These are phyloP conservation scores for Anabas testudineus DNA, from an alignment of 2,797 vertebrate species.

Conservation along the genomic window DNA sequence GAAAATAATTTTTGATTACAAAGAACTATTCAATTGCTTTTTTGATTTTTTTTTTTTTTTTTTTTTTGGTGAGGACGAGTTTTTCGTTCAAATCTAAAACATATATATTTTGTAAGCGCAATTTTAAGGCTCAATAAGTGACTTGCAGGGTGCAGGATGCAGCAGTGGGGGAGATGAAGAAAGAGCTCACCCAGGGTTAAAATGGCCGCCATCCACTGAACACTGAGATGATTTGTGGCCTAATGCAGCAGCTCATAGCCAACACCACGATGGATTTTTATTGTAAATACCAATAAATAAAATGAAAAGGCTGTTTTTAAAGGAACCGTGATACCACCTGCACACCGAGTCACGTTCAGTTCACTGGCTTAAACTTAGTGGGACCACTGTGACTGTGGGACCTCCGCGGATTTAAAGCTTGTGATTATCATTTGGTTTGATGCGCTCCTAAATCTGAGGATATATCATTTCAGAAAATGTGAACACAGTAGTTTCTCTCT, in stretches of 20 bases:
- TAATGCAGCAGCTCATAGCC: slow-evolving; percentile 31
- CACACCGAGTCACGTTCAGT: slow-evolving; percentile 10
- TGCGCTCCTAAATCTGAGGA: slow-evolving; percentile 67
- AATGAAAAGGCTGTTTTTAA: slow-evolving; percentile 14
- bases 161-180: slow-evolving; percentile 33
- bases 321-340: not conserved
- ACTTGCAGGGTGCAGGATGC: slow-evolving; percentile 14
- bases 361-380: slow-evolving; percentile 31
- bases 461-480: slow-evolving; percentile 64
- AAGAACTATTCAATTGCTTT: not conserved
- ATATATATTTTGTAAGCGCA: not conserved
- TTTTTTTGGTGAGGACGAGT: no score
- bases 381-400: slow-evolving; percentile 26
- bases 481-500: slow-evolving; percentile 41
- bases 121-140: not conserved
- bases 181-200: slow-evolving; percentile 70
- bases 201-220: slow-evolving; percentile 76
- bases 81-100: not conserved
- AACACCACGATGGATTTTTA: slow-evolving; percentile 30
- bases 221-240: slow-evolving; percentile 67
- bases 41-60: no score
- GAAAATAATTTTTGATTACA: no score
- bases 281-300: slow-evolving; percentile 21
- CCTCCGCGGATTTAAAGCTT: slow-evolving; percentile 45
- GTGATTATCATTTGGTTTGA: slow-evolving; percentile 61